Conservation (phyloP, 1,140 invertebrate species). For the Neodiprion fabricii region DNA sequence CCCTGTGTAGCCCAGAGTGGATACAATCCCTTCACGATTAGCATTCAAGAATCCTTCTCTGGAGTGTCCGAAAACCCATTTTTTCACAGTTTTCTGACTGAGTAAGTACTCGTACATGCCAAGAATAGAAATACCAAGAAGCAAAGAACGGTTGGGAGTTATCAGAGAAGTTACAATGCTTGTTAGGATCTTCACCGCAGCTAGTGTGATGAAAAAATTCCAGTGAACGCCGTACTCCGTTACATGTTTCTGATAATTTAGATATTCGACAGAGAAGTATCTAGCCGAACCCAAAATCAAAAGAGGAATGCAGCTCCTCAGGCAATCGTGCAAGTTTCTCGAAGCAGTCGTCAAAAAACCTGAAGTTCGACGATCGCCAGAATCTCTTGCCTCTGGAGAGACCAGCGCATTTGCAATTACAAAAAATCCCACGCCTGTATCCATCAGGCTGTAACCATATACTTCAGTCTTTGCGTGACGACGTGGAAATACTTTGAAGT, state of each 20-base stretch:
- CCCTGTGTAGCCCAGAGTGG: conserved; percentile 82
- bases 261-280: conserved; percentile 67
- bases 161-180: conserved; percentile 65
- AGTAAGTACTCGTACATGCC: conserved; percentile 75
- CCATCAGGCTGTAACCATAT: conserved; percentile 93
- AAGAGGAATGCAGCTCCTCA: conserved; percentile 63
- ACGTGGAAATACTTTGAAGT: conserved; percentile 87
- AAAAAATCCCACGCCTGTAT: conserved; percentile 91
- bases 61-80: conserved; percentile 70
- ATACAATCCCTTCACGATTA: conserved; percentile 90
- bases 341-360: conserved; percentile 33
- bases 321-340: conserved; percentile 45
- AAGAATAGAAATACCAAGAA: conserved; percentile 64
- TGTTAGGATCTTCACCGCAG: conserved; percentile 78
- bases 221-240: conserved; percentile 95
- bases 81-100: conserved; percentile 64
- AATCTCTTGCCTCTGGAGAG: conserved; percentile 63
- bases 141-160: conserved; percentile 54
- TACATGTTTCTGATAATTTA: conserved; percentile 86
- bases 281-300: conserved; percentile 76
- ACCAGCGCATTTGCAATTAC: conserved; percentile 87
- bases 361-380: conserved; percentile 45
- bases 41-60: conserved; percentile 74
- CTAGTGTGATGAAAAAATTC: conserved; percentile 96
- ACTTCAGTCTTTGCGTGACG: conserved; percentile 85